These are phyloP conservation scores for Ceuthmochares aereus DNA, from an alignment of 2,113 vertebrate species.

Conservation along the genomic window DNA sequence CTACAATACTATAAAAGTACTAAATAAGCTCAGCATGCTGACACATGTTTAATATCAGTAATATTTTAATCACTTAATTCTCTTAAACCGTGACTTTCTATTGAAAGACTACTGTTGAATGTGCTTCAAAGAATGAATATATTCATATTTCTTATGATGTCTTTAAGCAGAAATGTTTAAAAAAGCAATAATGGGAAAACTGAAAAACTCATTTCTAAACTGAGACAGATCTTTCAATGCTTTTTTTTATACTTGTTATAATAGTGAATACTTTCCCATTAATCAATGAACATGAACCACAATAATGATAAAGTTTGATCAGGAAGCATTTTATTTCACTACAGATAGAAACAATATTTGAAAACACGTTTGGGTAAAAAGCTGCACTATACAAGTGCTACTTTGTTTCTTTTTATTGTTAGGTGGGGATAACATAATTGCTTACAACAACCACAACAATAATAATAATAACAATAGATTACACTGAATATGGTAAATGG, in stretches of 20 bases:
- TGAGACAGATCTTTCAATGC: background rate
- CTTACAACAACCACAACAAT: background rate
- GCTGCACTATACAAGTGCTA: background rate
- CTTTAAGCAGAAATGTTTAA: background rate
- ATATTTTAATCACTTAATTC: constrained; percentile 18
- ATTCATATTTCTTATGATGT: background rate
- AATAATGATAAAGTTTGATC: background rate
- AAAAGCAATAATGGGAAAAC: background rate
- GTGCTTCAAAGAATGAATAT: background rate
- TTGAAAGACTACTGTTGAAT: background rate
- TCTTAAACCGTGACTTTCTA: background rate
- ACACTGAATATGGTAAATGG: background rate
- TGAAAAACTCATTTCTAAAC: background rate
- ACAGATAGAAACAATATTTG: background rate
- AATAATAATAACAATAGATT: too few species aligned
- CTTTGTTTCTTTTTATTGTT: background rate
- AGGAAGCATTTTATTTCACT: background rate
- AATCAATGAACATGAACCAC: background rate
- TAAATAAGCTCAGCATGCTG: constrained; percentile 5
- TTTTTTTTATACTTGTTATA: background rate
- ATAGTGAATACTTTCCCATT: background rate
- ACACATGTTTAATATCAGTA: constrained; percentile 19
- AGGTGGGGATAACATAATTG: background rate
- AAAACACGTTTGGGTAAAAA: background rate
- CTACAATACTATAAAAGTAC: background rate